Evolutionary conservation across 2,888 invertebrate species (phyloP), one percentile per base, ranked within the genome.

Genomic region (Caenorhabditis japonica): DNA sequence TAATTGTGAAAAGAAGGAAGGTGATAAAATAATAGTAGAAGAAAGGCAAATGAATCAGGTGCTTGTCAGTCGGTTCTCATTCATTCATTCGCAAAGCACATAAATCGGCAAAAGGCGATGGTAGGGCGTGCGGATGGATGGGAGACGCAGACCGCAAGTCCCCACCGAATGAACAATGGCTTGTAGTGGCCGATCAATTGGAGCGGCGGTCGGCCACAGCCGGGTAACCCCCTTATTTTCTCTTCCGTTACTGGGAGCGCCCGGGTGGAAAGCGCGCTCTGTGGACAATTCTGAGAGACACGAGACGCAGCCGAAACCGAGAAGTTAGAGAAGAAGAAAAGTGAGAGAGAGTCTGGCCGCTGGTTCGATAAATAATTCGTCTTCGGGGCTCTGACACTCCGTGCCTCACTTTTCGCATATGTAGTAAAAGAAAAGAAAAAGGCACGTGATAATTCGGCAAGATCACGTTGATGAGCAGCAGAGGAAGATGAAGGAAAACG

Each of bases 151-250:
- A 58, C 56, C 51, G 38, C 43, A 66, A 56, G 56, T 51, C 66
- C 56, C 62, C 55, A 25, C 56, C 66, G 56, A 66, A 66, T 66
- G 66, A 66, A 66, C 66, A 66, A 66, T 56, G 56, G 66, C 56
- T 66, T 66, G 66, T 66, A 66, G 66, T 56, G 66, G 66, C 66
- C 66, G 66, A 66, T 66, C 66, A 66, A 66, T 66, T 66, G 34
- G 56, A 66, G 66, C 47, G 66, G 46, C 30, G 61, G 52, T 19
- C 56, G 66, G 66, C 66, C 56, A 52, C 52, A 41, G 56, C 49
- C 49, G 43, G 30, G 39, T 30, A 39, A 15, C 36, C 51, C 34
- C 56, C 19, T n/a, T n/a, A n/a, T n/a, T n/a, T n/a, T n/a, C n/a
- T n/a, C n/a, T 47, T 43, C 47, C 33, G 56, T 49, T 41, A 55